Conservation (phyloP, 2,113 vertebrate species). For the Paradisaea rubra region DNA sequence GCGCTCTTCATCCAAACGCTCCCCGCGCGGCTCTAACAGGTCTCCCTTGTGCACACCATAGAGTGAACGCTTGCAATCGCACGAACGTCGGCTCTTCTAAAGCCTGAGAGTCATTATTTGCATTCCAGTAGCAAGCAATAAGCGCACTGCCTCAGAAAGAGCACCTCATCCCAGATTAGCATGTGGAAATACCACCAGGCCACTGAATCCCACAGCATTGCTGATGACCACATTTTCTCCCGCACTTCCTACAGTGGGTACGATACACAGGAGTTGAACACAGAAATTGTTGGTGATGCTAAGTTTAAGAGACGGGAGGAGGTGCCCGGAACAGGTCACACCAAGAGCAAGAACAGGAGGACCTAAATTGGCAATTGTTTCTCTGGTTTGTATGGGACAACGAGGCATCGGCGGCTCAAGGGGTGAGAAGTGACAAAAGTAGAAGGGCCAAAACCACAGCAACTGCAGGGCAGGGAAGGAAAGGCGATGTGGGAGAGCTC, state of each 20-base stretch:
- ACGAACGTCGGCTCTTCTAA: neutral
- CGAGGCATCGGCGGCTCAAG: neutral
- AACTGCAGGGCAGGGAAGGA: neutral
- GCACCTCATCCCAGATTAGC: neutral
- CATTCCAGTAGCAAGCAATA: neutral
- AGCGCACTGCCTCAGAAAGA: neutral
- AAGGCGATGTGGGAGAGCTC: too few species aligned
- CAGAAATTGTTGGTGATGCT: neutral
- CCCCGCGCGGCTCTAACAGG: neutral
- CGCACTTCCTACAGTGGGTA: neutral
- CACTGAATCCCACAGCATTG: neutral
- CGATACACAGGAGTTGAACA: neutral
- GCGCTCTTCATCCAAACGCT: neutral
- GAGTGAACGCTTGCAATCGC: neutral
- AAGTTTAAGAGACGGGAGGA: neutral
- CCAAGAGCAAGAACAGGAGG: neutral
- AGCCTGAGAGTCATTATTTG: neutral
- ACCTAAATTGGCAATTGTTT: neutral
- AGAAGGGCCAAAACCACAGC: neutral
- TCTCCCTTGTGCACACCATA: neutral
- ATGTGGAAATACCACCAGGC: neutral
- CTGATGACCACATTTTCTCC: neutral
- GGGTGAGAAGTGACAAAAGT: too few species aligned
- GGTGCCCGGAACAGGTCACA: neutral
- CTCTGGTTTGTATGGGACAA: neutral